Evolutionary conservation across 2,113 vertebrate genomes (phyloP), one percentile per base, ranked within the genome.

Genomic region (Hemichromis elongatus): DNA sequence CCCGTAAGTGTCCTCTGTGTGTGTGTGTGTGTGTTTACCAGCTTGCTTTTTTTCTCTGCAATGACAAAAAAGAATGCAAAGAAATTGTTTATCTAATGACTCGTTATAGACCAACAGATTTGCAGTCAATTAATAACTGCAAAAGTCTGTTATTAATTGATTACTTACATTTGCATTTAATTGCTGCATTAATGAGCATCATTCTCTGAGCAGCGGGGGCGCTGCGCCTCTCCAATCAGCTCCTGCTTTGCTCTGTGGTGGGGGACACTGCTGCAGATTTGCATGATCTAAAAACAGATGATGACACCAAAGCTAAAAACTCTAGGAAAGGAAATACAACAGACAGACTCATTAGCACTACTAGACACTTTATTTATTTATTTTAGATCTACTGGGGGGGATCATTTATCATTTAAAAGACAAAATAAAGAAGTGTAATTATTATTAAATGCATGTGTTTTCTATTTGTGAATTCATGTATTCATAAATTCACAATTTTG

Each of bases 161-260:
- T 81, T 14, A 13, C 33, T 45, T 24, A 30, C 5, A 81, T 83
- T 86, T 86, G 47, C 68, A 83, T 87, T 73, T 87, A 61, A 86
- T 81, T 90, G 9, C 70, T 68, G 37, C 11, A 35, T 52, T 82
- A 80, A 80, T 81, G 5, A 54, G 12, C 54, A 61, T 57, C 3
- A 35, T 61, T 86, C 33, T 42, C 24, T 21, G 45, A 81, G 37
- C 45, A 63, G 42, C 45, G 26, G 45, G 47, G 55, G 7, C 63
- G 7, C 63, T 3, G 3, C 13, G 19, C 52, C 42, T 61, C 57
- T 50, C 73, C 57, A 80, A 24, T 87, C 73, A 40, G 40, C 63
- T 66, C 80, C 82, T 50, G 50, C 52, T 83, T 75, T 75, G 70
- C 70, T 75, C 45, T 75, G 26, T 52, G 45, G 70, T 52, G 6